Percentiles rank a stretch among this genome's conserved stretches.
Evolutionary conservation across 2,888 invertebrate genomes (phyloP).

Genomic region (Torymus texanus): DNA sequence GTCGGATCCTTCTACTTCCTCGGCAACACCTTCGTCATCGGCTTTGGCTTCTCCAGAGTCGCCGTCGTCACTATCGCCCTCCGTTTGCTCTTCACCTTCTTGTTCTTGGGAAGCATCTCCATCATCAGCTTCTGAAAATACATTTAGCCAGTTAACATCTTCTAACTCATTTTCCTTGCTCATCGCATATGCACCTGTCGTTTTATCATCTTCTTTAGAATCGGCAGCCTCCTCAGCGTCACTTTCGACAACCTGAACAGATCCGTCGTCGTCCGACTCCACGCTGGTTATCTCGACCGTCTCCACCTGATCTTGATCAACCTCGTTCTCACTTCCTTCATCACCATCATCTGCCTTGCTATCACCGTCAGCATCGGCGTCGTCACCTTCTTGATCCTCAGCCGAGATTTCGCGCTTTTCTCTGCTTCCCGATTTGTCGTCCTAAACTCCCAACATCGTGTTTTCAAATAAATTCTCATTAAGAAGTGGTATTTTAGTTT

Average conservation of each 20-base stretch:
- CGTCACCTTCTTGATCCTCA: slow-evolving; percentile 51
- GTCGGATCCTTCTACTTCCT: slow-evolving; percentile 34
- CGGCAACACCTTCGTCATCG: slow-evolving; percentile 4
- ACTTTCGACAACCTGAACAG: not conserved
- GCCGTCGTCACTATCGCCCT: slow-evolving; percentile 13
- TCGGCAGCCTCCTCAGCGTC: slow-evolving; percentile 27
- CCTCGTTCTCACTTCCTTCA: slow-evolving; percentile 57
- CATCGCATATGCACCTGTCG: slow-evolving; percentile 4
- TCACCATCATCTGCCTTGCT: slow-evolving; percentile 48
- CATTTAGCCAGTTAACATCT: too few relatives aligned
- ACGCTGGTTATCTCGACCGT: slow-evolving; percentile 55
- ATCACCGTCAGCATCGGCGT: slow-evolving; percentile 40
- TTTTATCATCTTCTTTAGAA: slow-evolving; percentile 44
- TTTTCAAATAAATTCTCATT: not conserved
- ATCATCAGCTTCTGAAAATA: slow-evolving; percentile 39
- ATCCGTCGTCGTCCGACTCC: slow-evolving; percentile 45
- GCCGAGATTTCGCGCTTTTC: slow-evolving; percentile 57
- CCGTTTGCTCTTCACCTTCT: slow-evolving; percentile 2
- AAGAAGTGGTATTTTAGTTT: too few relatives aligned
- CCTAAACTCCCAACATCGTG: slow-evolving; percentile 42
- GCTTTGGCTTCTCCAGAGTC: slow-evolving; percentile 27
- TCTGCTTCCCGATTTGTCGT: slow-evolving; percentile 58
- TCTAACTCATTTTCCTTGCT: too few relatives aligned
- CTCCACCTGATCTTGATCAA: slow-evolving; percentile 55
- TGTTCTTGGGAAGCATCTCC: slow-evolving; percentile 37